Evolutionary conservation across 2,797 vertebrate genomes (phyloP).

Genomic region (Gymnopithys bicolor): DNA sequence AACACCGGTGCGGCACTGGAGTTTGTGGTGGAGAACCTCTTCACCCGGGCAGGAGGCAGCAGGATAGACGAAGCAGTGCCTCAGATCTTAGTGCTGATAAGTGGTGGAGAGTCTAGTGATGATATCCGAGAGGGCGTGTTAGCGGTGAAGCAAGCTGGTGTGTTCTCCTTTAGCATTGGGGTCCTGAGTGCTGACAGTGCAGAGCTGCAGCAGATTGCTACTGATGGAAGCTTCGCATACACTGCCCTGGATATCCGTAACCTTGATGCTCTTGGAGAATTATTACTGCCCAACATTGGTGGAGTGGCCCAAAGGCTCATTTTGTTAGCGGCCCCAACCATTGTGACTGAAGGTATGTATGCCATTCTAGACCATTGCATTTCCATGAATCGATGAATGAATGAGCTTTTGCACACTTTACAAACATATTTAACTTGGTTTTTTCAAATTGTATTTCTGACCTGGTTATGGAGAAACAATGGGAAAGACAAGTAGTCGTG

Average conservation of each 20-base stretch:
- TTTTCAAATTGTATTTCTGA: background rate
- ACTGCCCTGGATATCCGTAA: constrained; percentile 84
- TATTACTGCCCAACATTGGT: constrained; percentile 86
- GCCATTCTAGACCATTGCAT: constrained; percentile 59
- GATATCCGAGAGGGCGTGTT: constrained; percentile 86
- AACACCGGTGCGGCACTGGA: constrained; percentile 92
- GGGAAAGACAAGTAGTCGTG: background rate
- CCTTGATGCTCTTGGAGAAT: constrained; percentile 81
- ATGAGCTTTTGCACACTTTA: constrained; percentile 16
- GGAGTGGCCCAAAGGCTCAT: constrained; percentile 88
- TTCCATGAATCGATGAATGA: background rate
- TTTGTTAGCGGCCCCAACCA: constrained; percentile 86
- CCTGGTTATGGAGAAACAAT: background rate
- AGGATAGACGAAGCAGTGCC: constrained; percentile 90
- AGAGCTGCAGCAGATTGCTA: constrained; percentile 90
- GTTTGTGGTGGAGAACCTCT: constrained; percentile 86
- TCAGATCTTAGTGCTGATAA: constrained; percentile 91
- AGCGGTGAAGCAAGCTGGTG: constrained; percentile 87
- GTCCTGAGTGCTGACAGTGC: constrained; percentile 81
- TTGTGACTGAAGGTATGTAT: constrained; percentile 96
- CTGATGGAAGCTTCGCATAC: constrained; percentile 87
- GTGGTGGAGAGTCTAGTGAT: constrained; percentile 90
- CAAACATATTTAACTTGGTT: background rate
- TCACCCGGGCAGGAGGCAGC: constrained; percentile 87
- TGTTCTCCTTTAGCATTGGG: constrained; percentile 85